A percentile compares a stretch with the other conserved stretches of the same genome.
Evolutionary conservation across 2,113 vertebrate species (phyloP).

Genomic region (Podocnemis expansa): DNA sequence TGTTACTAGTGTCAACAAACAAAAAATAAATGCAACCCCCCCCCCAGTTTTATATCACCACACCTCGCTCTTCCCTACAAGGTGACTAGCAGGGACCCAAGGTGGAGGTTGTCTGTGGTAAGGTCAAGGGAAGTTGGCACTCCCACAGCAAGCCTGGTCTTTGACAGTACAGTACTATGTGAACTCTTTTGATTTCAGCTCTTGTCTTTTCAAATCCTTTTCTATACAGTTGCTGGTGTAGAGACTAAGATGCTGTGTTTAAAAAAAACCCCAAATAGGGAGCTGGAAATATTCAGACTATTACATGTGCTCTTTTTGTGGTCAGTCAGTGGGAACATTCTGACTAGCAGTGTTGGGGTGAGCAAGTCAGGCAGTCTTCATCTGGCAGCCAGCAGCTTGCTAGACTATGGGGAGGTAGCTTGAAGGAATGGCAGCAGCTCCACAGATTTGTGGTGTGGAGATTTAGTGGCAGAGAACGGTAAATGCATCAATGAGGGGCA

Average conservation of each 20-base stretch:
- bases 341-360: background rate
- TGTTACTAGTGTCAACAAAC: background rate
- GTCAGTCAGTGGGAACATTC: background rate
- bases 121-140: background rate
- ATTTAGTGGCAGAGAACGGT: background rate
- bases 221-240: background rate
- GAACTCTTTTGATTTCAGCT: no score
- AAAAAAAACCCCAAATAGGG: background rate
- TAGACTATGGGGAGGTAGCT: background rate
- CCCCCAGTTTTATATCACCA: background rate
- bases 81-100: no score
- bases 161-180: no score
- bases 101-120: background rate
- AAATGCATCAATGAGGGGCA: background rate
- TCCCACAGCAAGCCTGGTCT: background rate
- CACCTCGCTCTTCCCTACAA: background rate
- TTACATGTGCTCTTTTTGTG: background rate
- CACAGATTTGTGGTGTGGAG: background rate
- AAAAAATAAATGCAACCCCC: background rate
- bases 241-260: background rate
- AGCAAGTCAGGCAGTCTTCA: background rate
- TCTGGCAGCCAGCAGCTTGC: background rate
- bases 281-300: background rate
- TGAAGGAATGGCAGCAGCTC: background rate
- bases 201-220: background rate